Conservation (phyloP, 2,113 vertebrate species). For the Periophthalmus modestus region DNA sequence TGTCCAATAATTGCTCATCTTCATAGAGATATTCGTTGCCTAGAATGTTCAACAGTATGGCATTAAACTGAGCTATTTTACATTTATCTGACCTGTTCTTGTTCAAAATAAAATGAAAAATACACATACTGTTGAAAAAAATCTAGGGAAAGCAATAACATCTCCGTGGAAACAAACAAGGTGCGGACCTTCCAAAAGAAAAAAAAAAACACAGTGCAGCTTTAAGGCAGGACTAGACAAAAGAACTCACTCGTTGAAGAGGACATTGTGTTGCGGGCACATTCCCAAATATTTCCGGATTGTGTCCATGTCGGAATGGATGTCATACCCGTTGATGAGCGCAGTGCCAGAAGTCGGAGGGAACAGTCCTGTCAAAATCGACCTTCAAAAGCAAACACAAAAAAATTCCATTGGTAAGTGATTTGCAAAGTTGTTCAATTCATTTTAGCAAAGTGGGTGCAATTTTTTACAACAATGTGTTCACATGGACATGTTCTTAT, state of each 20-base stretch:
- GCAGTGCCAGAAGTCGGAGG: slow-evolving; percentile 93
- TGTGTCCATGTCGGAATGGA: slow-evolving; percentile 85
- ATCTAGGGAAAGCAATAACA: neutral
- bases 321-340: slow-evolving; percentile 90
- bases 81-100: too few species aligned
- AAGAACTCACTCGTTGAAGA: slow-evolving; percentile 91
- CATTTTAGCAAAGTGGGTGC: neutral
- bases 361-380: slow-evolving; percentile 96
- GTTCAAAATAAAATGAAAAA: neutral
- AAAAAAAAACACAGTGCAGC: too few species aligned
- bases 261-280: slow-evolving; percentile 96
- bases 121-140: neutral
- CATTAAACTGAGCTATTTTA: neutral
- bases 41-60: too few species aligned
- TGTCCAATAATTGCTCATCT: neutral
- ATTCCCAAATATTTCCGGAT: slow-evolving; percentile 92
- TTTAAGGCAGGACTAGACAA: slow-evolving; percentile 15
- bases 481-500: neutral
- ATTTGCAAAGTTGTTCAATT: neutral
- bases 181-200: too few species aligned
- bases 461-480: neutral
- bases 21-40: neutral
- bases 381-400: slow-evolving; percentile 75
- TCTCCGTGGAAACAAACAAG: neutral
- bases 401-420: neutral